Base-by-base conservation (phyloP, 2,797 vertebrate genomes). In the Falco novaeseelandiae region DNA sequence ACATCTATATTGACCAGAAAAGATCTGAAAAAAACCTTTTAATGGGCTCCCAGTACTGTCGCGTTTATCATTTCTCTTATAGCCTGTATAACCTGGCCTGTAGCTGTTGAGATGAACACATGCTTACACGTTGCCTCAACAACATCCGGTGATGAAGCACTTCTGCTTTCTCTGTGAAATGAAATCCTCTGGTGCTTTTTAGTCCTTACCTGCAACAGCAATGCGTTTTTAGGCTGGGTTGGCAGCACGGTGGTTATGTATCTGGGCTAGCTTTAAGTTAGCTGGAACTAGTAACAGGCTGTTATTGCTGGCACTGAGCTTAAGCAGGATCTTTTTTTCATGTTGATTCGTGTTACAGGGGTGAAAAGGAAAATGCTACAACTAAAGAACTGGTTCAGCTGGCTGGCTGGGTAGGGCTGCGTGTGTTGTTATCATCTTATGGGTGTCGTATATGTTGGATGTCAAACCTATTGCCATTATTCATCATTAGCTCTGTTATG, bases 1-100 rank as follows among this genome's bases (percentile, higher is more conserved):
- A 3, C 12, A 2, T 8, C 5, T 25, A 14, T 1, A 26, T 1
- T 21, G 46, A 22, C 48, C 7, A 1, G 25, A 13, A 30, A 66
- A 57, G 18, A 19, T 15, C 38, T 40, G 57, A n/a, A 67, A 67
- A 67, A 67, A 83, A 20, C 20, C 12, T 16, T 76, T 65, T 32
- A 52, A 38, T 32, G n/a, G 38, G 14, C 17, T 69, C 8, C 12
- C 23, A 21, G 25, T 44, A 18, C 38, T 29, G 30, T 63, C 57
- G 21, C 27, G 52, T 66, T 76, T 30, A 17, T 42, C 5, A 23
- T n/a, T 72, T 59, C 48, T 38, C 22, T 29, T 40, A 3, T 7
- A 46, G 52, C 15, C 36, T 27, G 8, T 29, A 23, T 30, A 74
- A 19, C 34, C 30, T 19, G 26, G 8, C 26, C 71, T 32, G 40